phyloP scores from a whole-genome alignment of 2,113 vertebrate genomes.

The rat (Rattus norvegicus) region GRCr8 NC_086028.1:102201501-102202000 shows the following conservation, averaged over 20 bases:
- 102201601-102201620: accelerated
- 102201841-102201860: neutral
- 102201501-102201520: neutral
- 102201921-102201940: slow-evolving; percentile 98
- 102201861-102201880: accelerated
- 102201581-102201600: neutral
- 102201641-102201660: neutral
- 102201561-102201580: neutral
- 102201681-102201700: neutral
- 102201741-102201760: neutral
- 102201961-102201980: slow-evolving; percentile 94
- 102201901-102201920: slow-evolving; percentile 98
- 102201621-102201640: neutral
- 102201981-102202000: slow-evolving; percentile 36
- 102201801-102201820: neutral
- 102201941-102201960: slow-evolving; percentile 99
- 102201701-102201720: accelerated
- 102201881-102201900: slow-evolving; percentile 89
- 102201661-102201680: neutral
- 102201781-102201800: neutral
- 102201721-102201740: neutral
- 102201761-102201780: neutral
- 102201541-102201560: too few relatives aligned
- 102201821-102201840: neutral
- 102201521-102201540: neutral